Evolutionary conservation across 53 echinoderm and acorn worm genomes (phyloP).

Genomic region (Glandiceps talaboti): DNA sequence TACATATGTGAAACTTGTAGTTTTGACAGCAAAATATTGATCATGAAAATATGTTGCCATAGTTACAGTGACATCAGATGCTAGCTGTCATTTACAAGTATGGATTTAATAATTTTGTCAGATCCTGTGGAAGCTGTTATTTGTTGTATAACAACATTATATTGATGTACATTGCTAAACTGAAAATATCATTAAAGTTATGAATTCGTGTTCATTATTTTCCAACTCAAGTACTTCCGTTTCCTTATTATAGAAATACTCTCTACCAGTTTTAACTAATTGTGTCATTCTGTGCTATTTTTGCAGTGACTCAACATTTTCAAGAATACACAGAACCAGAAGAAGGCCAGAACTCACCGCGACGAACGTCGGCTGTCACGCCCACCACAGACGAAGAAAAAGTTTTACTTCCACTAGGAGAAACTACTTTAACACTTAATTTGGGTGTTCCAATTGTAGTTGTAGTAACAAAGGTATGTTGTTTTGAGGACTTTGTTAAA

Average conservation of each 20-base stretch:
- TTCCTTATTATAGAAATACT: slow-evolving; percentile 2
- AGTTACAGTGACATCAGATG: too few relatives aligned
- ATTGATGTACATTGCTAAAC: neutral
- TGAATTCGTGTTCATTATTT: neutral
- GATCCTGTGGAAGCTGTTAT: too few relatives aligned
- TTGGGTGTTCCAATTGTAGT: slow-evolving; percentile 88
- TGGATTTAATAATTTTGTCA: too few relatives aligned
- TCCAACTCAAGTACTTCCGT: neutral
- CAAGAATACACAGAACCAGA: slow-evolving; percentile 79
- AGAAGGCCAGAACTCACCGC: slow-evolving; percentile 42
- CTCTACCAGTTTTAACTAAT: slow-evolving; percentile 51
- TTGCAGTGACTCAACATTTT: slow-evolving; percentile 55
- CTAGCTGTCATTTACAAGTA: too few relatives aligned
- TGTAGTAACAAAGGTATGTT: slow-evolving; percentile 89
- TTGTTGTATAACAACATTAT: too few relatives aligned
- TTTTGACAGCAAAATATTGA: too few relatives aligned
- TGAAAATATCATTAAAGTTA: neutral
- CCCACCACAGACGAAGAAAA: slow-evolving; percentile 58
- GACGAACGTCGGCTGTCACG: slow-evolving; percentile 46
- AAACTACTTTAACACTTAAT: slow-evolving; percentile 96
- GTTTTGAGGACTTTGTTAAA: too few relatives aligned
- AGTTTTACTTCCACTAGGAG: slow-evolving; percentile 83
- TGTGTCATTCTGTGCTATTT: neutral
- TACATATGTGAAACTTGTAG: too few relatives aligned
- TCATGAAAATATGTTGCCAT: too few relatives aligned